Evolutionary conservation across 37 sponge, comb jelly and placozoan genomes (phyloP), one percentile per base, ranked within the genome.

Genomic region (Ianthella basta): DNA sequence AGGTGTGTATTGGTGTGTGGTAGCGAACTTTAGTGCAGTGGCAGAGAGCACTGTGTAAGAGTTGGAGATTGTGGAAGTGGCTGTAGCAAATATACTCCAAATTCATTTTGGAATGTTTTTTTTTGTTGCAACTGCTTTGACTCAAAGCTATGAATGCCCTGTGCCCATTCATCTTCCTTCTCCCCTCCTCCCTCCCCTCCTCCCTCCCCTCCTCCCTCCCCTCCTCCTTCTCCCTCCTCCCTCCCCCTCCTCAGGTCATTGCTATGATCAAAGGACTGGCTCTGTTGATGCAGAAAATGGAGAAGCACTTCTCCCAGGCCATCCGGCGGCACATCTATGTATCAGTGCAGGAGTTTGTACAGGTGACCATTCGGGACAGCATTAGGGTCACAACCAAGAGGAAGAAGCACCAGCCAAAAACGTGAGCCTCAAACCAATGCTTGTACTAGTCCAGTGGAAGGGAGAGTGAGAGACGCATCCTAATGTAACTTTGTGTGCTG

Each of bases 251-350:
- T 14, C 23, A 56, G 85, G 91, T 92, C 21, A 81, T 98, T 72
- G 94, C 93, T 12, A 96, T 96, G 91, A 98, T 98, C 60, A 98
- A 98, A 84, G 96, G 96, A 0, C 88, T 96, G 19, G 91, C 93
- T 30, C 90, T 92, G 1, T 92, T 98, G 80, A 94, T 98, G 96
- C 92, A 91, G 59, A 82, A 92, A 25, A 95, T 98, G 97, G 99
- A 98, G 86, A 82, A 81, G 29, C 86, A 89, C 66, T 93, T 96
- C 84, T 86, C 90, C 0, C 82, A 86, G 56, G 95, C 93, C 68
- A 97, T 97, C 20, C 64, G 89, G 13, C 91, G 89, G 10, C 91
- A 91, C 84, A 86, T 92, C 33, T 92, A 97, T 73, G 60, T 69
- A 32, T 55, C 73, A 21, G 86, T 95, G 41, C 98, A 97, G 85